Evolutionary conservation across 2,888 invertebrate species (phyloP).

Genomic region (Scaptomyza tumidula): DNA sequence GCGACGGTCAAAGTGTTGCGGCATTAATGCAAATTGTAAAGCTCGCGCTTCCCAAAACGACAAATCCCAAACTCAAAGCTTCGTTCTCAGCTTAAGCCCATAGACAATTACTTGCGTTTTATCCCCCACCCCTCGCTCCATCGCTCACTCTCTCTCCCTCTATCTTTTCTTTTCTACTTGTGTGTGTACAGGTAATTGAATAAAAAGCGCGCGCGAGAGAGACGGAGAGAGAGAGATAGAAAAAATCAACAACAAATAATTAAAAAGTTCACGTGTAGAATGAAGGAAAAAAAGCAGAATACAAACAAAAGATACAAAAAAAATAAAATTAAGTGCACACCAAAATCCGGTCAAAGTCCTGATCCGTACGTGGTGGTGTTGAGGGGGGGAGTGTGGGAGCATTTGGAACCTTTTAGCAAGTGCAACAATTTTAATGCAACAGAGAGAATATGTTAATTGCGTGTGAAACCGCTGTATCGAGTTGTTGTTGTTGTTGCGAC

Average conservation of each 20-base stretch:
- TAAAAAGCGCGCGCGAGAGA: conserved; percentile 45
- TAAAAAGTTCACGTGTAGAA: conserved; percentile 49
- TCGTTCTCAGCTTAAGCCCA: neutral
- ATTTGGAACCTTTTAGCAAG: conserved; percentile 45
- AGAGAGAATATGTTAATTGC: conserved; percentile 79
- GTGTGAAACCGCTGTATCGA: conserved; percentile 75
- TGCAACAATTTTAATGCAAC: conserved; percentile 75
- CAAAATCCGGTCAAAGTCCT: conserved; percentile 26
- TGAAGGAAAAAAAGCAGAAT: conserved; percentile 20
- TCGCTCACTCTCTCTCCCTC: neutral
- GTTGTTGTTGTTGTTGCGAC: conserved; percentile 42
- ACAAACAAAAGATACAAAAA: neutral
- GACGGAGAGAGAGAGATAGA: neutral
- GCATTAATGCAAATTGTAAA: conserved; percentile 45
- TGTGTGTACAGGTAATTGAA: conserved; percentile 64
- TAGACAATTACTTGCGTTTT: conserved; percentile 32
- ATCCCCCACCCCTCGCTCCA: neutral
- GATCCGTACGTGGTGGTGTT: neutral
- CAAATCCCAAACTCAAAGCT: neutral
- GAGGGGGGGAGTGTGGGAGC: neutral
- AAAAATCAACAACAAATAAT: conserved; percentile 46
- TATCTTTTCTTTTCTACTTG: neutral
- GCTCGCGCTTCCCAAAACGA: too few relatives aligned
- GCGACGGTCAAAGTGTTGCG: conserved; percentile 54
- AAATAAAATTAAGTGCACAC: neutral